Evolutionary conservation across 1,140 invertebrate species (phyloP).

Genomic region (Cydia strobilella): DNA sequence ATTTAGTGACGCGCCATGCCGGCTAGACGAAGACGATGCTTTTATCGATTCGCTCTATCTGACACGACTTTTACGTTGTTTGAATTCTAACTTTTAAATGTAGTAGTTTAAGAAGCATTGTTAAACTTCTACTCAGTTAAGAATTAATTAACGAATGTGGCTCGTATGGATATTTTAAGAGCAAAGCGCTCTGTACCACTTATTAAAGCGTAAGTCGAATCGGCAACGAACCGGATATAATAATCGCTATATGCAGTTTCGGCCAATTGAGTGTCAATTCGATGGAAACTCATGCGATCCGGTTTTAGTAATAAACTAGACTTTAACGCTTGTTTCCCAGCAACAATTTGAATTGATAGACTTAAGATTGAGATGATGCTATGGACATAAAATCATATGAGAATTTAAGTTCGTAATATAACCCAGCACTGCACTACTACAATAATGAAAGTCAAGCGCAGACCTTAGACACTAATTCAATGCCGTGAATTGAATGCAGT

Average conservation of each 20-base stretch:
- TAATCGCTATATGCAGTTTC: conserved; percentile 55
- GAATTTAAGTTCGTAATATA: not conserved
- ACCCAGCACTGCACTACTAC: not conserved
- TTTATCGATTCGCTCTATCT: conserved; percentile 50
- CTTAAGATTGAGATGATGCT: not conserved
- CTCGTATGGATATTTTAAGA: conserved; percentile 24
- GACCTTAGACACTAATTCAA: conserved; percentile 10
- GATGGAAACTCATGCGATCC: conserved; percentile 51
- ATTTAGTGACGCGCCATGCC: conserved; percentile 57
- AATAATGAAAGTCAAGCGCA: conserved; percentile 3
- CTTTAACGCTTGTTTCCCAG: conserved; percentile 41
- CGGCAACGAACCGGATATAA: conserved; percentile 58
- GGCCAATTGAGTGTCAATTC: conserved; percentile 57
- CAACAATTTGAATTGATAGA: not conserved
- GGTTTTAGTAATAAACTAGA: conserved; percentile 48
- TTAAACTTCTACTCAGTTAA: conserved; percentile 1
- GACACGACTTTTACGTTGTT: not conserved
- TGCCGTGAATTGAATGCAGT: not conserved
- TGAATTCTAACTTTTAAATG: not conserved
- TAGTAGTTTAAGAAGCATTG: not conserved
- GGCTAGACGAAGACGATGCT: conserved; percentile 38
- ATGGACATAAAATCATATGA: not conserved
- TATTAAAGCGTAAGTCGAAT: conserved; percentile 40
- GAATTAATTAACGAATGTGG: conserved; percentile 1
- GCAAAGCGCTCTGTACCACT: conserved; percentile 28